A percentile compares a stretch with the other conserved stretches of the same genome.
Evolutionary conservation across 2,113 vertebrate genomes (phyloP).

Genomic region (Marcusenius ussheri): DNA sequence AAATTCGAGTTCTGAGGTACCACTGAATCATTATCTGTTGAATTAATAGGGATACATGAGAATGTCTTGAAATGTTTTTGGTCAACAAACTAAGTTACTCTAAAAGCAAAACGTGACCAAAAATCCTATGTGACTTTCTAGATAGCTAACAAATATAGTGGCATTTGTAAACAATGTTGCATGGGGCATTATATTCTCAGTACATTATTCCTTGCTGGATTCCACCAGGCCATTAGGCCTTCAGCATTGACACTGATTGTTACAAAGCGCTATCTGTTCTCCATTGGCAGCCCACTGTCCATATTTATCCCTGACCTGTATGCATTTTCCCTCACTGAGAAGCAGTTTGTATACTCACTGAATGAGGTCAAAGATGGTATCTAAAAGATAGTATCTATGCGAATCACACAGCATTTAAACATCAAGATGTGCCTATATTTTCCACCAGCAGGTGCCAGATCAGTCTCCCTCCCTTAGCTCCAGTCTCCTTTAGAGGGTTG

Average conservation of each 20-base stretch:
- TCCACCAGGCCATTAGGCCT: background rate
- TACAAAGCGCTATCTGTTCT: background rate
- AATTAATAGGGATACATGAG: background rate
- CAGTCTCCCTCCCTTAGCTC: background rate
- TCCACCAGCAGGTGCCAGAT: background rate
- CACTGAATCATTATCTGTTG: background rate
- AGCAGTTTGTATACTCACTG: background rate
- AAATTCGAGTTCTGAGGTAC: too few species aligned
- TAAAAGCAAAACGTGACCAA: background rate
- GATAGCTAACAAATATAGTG: background rate
- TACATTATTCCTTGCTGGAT: background rate
- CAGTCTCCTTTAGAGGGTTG: background rate
- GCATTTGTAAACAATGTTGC: background rate
- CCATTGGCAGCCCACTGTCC: background rate
- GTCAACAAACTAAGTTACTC: background rate
- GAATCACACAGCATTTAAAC: background rate
- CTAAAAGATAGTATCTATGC: background rate
- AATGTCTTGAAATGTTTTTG: background rate
- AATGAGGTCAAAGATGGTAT: background rate
- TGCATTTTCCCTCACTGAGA: background rate
- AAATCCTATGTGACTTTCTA: background rate
- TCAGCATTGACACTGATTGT: background rate
- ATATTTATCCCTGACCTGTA: background rate
- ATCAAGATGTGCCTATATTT: background rate
- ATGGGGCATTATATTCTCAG: background rate